A percentile compares a stretch with the other conserved stretches of the same genome.
These are phyloP conservation scores for Gracilinanus agilis DNA, from an alignment of 2,113 vertebrate genomes.

Conservation along the genomic window DNA sequence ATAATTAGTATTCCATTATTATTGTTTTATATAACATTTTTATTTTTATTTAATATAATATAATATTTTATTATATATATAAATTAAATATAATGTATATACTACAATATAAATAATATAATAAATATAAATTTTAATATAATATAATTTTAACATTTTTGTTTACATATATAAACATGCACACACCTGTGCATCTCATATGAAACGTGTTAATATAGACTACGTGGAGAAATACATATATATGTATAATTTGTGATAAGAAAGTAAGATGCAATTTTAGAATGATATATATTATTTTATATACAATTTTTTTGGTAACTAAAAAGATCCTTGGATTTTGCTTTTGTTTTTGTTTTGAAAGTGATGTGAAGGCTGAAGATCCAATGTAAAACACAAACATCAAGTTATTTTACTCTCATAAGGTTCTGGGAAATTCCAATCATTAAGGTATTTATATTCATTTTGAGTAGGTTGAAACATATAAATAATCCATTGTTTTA, in stretches of 20 bases:
- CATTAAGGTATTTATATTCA: not conserved
- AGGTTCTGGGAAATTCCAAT: not conserved
- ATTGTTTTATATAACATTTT: not conserved
- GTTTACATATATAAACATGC: not conserved
- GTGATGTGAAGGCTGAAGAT: not conserved
- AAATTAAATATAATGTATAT: no score
- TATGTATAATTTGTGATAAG: not conserved
- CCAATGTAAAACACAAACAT: not conserved
- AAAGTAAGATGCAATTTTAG: not conserved
- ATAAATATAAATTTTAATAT: no score
- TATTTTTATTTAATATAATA: no score
- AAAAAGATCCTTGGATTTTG: not conserved
- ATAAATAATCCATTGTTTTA: not conserved
- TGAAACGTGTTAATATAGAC: no score
- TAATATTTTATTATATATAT: no score
- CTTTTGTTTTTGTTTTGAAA: not conserved
- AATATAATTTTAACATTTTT: no score
- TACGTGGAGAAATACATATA: not conserved
- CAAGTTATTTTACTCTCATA: not conserved
- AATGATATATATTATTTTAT: not conserved
- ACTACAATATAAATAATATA: no score
- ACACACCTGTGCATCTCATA: not conserved
- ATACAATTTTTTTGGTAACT: not conserved
- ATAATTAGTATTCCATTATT: not conserved
- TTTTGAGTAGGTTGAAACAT: not conserved